phyloP scores from a whole-genome alignment of 2,888 invertebrate genomes.

The Drosophila mayaguana region DNA sequence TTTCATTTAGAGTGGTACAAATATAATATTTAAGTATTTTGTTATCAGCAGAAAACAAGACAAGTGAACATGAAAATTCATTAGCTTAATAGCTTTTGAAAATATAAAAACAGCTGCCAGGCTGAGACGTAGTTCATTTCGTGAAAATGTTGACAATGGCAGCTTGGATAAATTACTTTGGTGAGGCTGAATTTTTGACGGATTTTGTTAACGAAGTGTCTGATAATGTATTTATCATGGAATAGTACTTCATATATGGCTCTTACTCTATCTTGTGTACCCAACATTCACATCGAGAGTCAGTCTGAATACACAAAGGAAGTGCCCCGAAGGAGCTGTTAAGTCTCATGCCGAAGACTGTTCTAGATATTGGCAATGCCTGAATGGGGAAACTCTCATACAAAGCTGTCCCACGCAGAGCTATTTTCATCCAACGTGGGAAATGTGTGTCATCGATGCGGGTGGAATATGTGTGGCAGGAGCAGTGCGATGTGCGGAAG shows the following conservation, averaged over 20 bases:
- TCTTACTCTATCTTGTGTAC: conserved; percentile 4
- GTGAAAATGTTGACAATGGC: conserved; percentile 34
- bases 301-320: background rate
- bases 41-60: conserved; percentile 18
- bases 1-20: conserved; percentile 8
- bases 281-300: background rate
- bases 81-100: conserved; percentile 41
- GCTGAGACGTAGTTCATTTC: conserved; percentile 16
- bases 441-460: conserved; percentile 36
- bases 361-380: conserved; percentile 37
- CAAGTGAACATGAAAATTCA: conserved; percentile 8
- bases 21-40: conserved; percentile 2
- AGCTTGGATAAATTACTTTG: conserved; percentile 22
- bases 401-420: conserved; percentile 29
- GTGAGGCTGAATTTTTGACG: conserved; percentile 30
- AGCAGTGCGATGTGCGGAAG: conserved; percentile 28
- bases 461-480: conserved; percentile 7
- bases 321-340: conserved; percentile 44
- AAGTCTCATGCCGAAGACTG: conserved; percentile 24
- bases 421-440: conserved; percentile 25
- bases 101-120: conserved; percentile 44
- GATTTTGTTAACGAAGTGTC: no score
- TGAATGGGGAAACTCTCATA: conserved; percentile 18
- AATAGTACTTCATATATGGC: conserved; percentile 26
- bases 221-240: conserved; percentile 1